Base-by-base conservation (phyloP, 2,888 invertebrate species). In the Tupiocoris notatus region DNA sequence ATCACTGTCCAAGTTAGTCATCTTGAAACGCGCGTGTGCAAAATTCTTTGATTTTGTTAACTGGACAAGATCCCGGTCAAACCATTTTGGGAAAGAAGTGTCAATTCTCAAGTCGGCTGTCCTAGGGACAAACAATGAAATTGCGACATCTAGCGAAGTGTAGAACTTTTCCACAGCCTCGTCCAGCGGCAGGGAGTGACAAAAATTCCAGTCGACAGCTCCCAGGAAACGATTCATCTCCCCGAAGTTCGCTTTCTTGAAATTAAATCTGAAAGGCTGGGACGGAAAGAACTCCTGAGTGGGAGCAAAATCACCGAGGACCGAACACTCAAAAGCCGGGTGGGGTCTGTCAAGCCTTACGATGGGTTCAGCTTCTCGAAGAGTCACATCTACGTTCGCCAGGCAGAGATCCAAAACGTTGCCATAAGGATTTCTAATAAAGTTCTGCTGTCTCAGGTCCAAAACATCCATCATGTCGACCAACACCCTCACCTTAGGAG, bases 281-380 rank as follows among this genome's bases (percentile, higher is more conserved):
- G 61, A 61, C 17, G 18, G 17, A 61, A 61, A 54, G 7, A 54
- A 54, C 12, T 54, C 54, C 54, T 9, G 7, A 16, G 54, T 7
- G 12, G 7, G 54, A 54, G 54, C 9, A 54, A 54, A 16, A 7
- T 54, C 54, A 54, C 54, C 7, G 54, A 7, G 54, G 9, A 54
- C 18, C 7, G 7, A n/a, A n/a, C 65, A 65, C n/a, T 65, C 65
- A 65, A 65, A 65, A 65, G 65, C 65, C 16, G 65, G 24, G n/a
- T n/a, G n/a, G n/a, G n/a, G n/a, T n/a, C n/a, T n/a, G n/a, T n/a
- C n/a, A n/a, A 61, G 61, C 17, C 18, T 7, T 7, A 61, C 61
- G 17, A 61, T 61, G 17, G 61, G 61, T 17, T 61, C 61, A 7
- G 61, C 17, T 17, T 12, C n/a, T 17, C 18, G n/a, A 17, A 61